Evolutionary conservation across 2,113 vertebrate species (phyloP), one percentile per base, ranked within the genome.

Genomic region (Cygnus atratus): DNA sequence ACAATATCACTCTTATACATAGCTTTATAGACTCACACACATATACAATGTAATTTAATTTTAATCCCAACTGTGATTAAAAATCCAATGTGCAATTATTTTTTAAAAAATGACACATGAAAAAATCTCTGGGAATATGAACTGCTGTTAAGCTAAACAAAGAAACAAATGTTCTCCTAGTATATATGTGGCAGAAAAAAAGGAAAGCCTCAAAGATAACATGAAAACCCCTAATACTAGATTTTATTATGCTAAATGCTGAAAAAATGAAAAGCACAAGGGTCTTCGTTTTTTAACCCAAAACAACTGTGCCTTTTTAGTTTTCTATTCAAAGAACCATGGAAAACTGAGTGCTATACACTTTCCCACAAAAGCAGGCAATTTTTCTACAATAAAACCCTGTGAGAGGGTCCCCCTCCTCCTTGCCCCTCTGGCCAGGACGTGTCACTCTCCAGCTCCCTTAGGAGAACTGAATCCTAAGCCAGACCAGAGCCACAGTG

Each of bases 401-500:
- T 35, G 13, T 10, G 33, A 73, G 19, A 61, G 7, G 3, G 18
- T 84, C 31, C 63, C 16, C 1, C 35, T 55, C 15, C 54, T 48
- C 46, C 41, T 11, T 39, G 26, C 3, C 12, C 46, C 4, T 16
- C 9, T 31, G 10, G 11, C 9, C 50, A 44, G 24, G 16, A 43
- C 0, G 0, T 3, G 10, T 6, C 37, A 59, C 25, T 55, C 43
- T 35, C 13, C 43, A 35, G 24, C 82, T 58, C 21, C 29, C 50
- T 54, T 17, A 5, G 18, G 54, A 84, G 33, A 59, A 14, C 26
- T 73, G 59, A 83, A 90, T 28, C 13, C 50, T 21, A 58, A 65
- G 29, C 16, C 2, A 6, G 18, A 44, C 33, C 13, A 79, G 31
- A 73, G 3, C 19, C 46, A 37, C 16, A 52, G 22, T 0, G 0